Evolutionary conservation across 2,797 vertebrate species (phyloP).

Genomic region (Hemitrygon akajei): DNA sequence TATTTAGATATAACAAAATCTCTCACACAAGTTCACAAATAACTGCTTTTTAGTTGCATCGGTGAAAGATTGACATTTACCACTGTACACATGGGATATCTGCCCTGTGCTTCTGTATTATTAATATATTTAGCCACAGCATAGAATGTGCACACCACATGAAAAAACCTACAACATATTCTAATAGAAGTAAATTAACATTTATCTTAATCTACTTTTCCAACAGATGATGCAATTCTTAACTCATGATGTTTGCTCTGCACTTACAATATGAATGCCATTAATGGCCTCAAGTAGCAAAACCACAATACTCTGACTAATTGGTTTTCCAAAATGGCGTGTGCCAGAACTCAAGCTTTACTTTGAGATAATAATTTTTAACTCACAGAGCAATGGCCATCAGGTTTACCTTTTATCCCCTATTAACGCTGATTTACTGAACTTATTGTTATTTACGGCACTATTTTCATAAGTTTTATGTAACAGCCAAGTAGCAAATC

Average conservation of each 20-base stretch:
- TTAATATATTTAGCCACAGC: background rate
- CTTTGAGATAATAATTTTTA: too few species aligned
- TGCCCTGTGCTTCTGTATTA: background rate
- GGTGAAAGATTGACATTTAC: background rate
- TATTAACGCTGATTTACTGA: too few species aligned
- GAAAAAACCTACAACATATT: background rate
- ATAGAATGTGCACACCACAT: background rate
- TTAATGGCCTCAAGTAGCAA: background rate
- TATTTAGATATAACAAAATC: too few species aligned
- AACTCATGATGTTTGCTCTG: background rate
- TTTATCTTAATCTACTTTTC: background rate
- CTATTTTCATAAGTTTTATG: background rate
- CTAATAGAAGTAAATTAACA: background rate
- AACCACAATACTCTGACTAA: too few species aligned
- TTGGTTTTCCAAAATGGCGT: too few species aligned
- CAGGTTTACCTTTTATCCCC: too few species aligned
- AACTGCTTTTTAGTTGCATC: background rate
- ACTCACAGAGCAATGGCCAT: too few species aligned
- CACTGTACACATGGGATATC: background rate
- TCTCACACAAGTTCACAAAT: background rate
- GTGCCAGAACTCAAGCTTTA: too few species aligned
- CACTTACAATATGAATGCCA: background rate
- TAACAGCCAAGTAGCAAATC: background rate
- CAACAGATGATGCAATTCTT: background rate
- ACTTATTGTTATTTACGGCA: too few species aligned